Evolutionary conservation across 2,888 invertebrate species (phyloP).

Genomic region (Ectropis crepuscularia): DNA sequence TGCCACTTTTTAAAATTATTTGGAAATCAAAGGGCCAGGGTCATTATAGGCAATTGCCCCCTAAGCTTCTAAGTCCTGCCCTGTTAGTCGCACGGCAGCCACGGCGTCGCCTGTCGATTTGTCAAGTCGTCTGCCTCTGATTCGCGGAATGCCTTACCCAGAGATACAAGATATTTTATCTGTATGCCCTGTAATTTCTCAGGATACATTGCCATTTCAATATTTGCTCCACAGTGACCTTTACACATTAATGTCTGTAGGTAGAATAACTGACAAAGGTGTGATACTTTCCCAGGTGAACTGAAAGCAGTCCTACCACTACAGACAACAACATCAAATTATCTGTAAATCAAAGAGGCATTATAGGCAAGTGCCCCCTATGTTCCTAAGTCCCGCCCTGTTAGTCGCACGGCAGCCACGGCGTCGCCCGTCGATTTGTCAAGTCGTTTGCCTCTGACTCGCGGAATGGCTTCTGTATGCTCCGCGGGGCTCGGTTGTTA

Average conservation of each 20-base stretch:
- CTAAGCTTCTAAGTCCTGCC: background rate
- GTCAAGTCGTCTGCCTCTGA: slow-evolving; percentile 56
- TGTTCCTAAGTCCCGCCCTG: background rate
- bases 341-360: background rate
- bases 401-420: slow-evolving; percentile 29
- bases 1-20: no score
- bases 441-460: slow-evolving; percentile 52
- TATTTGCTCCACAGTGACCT: no score
- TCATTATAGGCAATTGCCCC: background rate
- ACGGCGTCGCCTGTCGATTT: slow-evolving; percentile 57
- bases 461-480: slow-evolving; percentile 59
- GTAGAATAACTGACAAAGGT: background rate
- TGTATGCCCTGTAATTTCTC: slow-evolving; percentile 54
- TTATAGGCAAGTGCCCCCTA: background rate
- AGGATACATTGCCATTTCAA: no score
- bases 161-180: no score
- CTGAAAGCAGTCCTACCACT: no score
- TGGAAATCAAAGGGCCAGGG: background rate
- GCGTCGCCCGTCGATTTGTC: slow-evolving; percentile 60
- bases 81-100: slow-evolving; percentile 23
- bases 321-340: no score
- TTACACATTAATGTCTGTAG: background rate
- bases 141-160: slow-evolving; percentile 56
- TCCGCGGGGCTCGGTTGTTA: slow-evolving; percentile 39
- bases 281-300: background rate